These are phyloP conservation scores for Pseudomyrmex flavicornis DNA, from an alignment of 1,140 invertebrate species.

Conservation along the genomic window DNA sequence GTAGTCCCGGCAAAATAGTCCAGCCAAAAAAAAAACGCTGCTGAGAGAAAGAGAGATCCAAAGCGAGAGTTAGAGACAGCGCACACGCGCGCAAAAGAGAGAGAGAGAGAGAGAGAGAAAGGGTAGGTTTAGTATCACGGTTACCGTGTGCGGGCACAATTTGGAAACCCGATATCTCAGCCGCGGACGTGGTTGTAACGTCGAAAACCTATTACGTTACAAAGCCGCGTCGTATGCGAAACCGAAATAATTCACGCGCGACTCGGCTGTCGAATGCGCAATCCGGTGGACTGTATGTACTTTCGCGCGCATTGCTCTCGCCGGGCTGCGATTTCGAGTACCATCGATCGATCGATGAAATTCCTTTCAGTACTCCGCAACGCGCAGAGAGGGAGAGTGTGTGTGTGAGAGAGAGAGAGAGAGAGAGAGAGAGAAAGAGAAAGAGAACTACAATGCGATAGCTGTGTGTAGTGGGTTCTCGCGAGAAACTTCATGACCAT, in stretches of 20 bases:
- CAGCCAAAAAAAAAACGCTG: slow-evolving; percentile 15
- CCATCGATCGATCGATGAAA: slow-evolving; percentile 48
- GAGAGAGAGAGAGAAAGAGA: too few species aligned
- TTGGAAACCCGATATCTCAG: slow-evolving; percentile 68
- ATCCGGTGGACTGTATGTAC: slow-evolving; percentile 41
- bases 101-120: neutral
- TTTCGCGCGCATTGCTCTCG: slow-evolving; percentile 18
- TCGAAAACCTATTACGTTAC: slow-evolving; percentile 71
- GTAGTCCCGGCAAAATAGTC: slow-evolving; percentile 37
- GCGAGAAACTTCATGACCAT: slow-evolving; percentile 34
- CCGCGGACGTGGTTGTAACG: slow-evolving; percentile 62
- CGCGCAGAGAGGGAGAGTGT: neutral
- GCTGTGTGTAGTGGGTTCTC: neutral
- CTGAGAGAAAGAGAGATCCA: neutral
- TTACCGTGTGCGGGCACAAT: slow-evolving; percentile 54
- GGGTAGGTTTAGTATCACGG: slow-evolving; percentile 46
- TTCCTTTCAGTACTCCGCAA: slow-evolving; percentile 27
- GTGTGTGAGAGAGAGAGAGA: too few species aligned
- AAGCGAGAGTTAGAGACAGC: neutral
- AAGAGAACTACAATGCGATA: too few species aligned
- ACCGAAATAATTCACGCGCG: slow-evolving; percentile 71
- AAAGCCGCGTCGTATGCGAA: slow-evolving; percentile 65
- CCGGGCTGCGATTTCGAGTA: slow-evolving; percentile 44
- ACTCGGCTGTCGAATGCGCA: slow-evolving; percentile 40
- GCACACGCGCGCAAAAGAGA: too few species aligned